phyloP scores from a whole-genome alignment of 2,888 invertebrate species.

The Mantis religiosa region DNA sequence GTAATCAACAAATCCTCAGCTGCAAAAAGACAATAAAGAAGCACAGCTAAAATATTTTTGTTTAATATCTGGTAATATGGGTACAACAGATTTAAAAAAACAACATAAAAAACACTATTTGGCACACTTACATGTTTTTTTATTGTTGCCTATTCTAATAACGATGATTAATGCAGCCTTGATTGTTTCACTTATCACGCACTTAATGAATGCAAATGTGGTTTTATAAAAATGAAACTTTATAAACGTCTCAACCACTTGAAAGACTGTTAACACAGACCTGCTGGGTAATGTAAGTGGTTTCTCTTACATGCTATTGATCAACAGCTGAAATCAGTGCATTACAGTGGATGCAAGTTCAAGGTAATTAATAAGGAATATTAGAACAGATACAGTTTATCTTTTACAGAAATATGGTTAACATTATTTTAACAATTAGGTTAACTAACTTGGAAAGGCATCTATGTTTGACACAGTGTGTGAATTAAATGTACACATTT shows the following conservation, averaged over 20 bases:
- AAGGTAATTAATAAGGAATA: not conserved
- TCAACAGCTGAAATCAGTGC: not conserved
- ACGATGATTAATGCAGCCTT: not conserved
- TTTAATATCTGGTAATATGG: not conserved
- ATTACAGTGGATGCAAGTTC: not conserved
- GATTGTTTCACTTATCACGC: not conserved
- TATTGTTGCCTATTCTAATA: not conserved
- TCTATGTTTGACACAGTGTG: not conserved
- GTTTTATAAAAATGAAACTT: not conserved
- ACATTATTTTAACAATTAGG: not conserved
- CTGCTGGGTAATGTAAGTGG: not conserved
- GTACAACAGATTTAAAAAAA: not conserved
- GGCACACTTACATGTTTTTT: not conserved
- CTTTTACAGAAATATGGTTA: not conserved
- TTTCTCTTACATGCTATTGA: not conserved
- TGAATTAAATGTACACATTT: not conserved
- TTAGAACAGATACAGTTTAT: not conserved
- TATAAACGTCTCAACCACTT: not conserved
- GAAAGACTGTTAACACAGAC: not conserved
- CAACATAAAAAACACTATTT: not conserved
- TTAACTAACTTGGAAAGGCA: not conserved
- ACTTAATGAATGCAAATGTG: not conserved
- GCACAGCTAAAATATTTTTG: too few relatives aligned
- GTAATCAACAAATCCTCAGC: too few relatives aligned
- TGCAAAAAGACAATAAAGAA: too few relatives aligned